Evolutionary conservation across 2,113 vertebrate genomes (phyloP).

Genomic region (Xenopus borealis): DNA sequence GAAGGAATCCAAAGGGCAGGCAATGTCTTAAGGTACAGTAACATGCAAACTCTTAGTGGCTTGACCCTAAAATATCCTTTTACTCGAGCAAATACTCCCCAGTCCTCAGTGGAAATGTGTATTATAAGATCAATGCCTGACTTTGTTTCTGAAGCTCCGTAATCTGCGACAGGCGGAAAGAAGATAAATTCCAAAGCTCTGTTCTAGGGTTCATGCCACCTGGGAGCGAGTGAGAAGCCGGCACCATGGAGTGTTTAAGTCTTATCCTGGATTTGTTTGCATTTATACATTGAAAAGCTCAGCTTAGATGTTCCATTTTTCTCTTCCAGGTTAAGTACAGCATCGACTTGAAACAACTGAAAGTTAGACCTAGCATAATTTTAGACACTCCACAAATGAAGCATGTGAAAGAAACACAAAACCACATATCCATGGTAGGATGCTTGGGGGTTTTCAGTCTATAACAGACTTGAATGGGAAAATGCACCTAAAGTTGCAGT

Average conservation of each 20-base stretch:
- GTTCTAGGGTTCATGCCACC: too few species aligned
- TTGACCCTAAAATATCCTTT: too few species aligned
- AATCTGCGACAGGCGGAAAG: too few species aligned
- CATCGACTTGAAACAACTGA: constrained; percentile 79
- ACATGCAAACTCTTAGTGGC: too few species aligned
- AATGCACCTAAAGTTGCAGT: constrained; percentile 12
- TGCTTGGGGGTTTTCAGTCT: constrained; percentile 28
- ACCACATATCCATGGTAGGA: constrained; percentile 88
- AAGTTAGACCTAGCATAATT: constrained; percentile 80
- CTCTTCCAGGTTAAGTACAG: constrained; percentile 83
- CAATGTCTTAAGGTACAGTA: too few species aligned
- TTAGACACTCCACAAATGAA: constrained; percentile 89
- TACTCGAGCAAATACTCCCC: too few species aligned
- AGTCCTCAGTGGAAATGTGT: too few species aligned
- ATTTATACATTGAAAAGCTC: not conserved
- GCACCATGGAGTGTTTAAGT: not conserved
- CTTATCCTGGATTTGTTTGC: not conserved
- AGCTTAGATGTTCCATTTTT: not conserved
- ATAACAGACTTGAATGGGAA: constrained; percentile 8
- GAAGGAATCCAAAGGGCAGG: too few species aligned
- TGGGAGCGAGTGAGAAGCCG: too few species aligned
- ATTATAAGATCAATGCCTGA: too few species aligned
- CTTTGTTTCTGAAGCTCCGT: too few species aligned
- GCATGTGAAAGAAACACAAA: constrained; percentile 84
- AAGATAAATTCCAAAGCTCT: too few species aligned